phyloP scores from a whole-genome alignment of 2,888 invertebrate species.

The Lydus trimaculatus region DNA sequence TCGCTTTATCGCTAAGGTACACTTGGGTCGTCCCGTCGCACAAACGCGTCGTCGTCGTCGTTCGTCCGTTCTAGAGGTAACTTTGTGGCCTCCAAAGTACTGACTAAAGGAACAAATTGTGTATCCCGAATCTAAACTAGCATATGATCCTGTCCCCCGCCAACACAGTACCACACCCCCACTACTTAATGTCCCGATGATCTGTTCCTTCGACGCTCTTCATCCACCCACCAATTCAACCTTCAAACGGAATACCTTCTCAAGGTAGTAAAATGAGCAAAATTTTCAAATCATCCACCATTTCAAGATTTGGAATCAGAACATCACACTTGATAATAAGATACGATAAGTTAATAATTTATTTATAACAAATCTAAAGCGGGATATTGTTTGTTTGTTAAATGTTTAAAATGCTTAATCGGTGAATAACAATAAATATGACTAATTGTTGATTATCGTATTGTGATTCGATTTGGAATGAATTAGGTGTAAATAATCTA shows the following conservation, averaged over 20 bases:
- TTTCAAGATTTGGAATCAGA: background rate
- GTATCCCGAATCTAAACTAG: constrained; percentile 58
- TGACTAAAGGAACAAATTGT: constrained; percentile 58
- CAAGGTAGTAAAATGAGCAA: background rate
- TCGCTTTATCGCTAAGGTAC: constrained; percentile 47
- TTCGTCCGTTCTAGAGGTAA: constrained; percentile 60
- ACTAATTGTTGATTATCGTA: background rate
- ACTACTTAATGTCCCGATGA: constrained; percentile 44
- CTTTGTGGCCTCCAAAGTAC: constrained; percentile 61
- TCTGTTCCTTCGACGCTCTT: constrained; percentile 28
- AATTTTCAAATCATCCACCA: background rate
- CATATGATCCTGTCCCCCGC: constrained; percentile 54
- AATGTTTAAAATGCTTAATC: background rate
- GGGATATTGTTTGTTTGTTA: background rate
- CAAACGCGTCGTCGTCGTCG: constrained; percentile 59
- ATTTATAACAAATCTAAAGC: background rate
- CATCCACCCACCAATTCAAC: constrained; percentile 12
- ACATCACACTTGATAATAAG: background rate
- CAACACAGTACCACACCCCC: constrained; percentile 38
- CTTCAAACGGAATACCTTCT: background rate
- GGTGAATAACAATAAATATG: background rate
- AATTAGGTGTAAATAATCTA: constrained; percentile 5
- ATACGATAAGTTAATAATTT: background rate
- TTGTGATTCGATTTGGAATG: background rate
- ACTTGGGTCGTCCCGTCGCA: constrained; percentile 55